phyloP scores from a whole-genome alignment of 2,113 vertebrate species.

The Platichthys flesus region DNA sequence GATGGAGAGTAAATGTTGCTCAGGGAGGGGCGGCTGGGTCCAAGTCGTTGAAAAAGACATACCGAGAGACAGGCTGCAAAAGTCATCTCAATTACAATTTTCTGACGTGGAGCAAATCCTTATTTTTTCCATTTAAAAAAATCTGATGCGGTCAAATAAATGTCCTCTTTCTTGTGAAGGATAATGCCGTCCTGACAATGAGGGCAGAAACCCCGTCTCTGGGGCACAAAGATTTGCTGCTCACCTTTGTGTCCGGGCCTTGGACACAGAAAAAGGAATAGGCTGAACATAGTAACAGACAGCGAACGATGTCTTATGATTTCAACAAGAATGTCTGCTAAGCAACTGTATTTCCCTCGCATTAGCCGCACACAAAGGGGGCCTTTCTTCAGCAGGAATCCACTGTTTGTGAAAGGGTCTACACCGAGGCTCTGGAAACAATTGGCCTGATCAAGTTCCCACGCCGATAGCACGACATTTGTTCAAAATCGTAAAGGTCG shows the following conservation, averaged over 20 bases:
- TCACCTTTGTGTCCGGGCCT: constrained; percentile 5
- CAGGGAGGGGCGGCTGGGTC: constrained; percentile 12
- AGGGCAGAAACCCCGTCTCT: background rate
- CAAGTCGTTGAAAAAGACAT: constrained; percentile 11
- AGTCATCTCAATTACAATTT: constrained; percentile 17
- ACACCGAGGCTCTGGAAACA: constrained; percentile 86
- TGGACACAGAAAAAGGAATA: background rate
- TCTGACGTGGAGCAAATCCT: constrained; percentile 13
- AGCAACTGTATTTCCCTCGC: constrained; percentile 90
- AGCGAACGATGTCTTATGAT: constrained; percentile 81
- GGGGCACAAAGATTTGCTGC: constrained; percentile 8
- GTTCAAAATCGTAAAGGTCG: constrained; percentile 16
- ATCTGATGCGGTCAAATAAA: constrained; percentile 3
- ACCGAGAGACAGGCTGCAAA: constrained; percentile 2
- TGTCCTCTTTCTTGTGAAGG: background rate
- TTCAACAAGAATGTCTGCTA: constrained; percentile 90
- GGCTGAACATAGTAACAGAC: constrained; percentile 14
- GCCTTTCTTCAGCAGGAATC: constrained; percentile 86
- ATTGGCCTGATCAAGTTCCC: constrained; percentile 89
- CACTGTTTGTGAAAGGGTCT: constrained; percentile 80
- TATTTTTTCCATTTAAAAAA: background rate
- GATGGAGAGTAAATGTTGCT: constrained; percentile 59
- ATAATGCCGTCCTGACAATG: background rate
- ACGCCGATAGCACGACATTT: constrained; percentile 80
- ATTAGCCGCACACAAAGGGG: constrained; percentile 87